Evolutionary conservation across 2,888 invertebrate genomes (phyloP).

Genomic region (Antheraea yamamai): DNA sequence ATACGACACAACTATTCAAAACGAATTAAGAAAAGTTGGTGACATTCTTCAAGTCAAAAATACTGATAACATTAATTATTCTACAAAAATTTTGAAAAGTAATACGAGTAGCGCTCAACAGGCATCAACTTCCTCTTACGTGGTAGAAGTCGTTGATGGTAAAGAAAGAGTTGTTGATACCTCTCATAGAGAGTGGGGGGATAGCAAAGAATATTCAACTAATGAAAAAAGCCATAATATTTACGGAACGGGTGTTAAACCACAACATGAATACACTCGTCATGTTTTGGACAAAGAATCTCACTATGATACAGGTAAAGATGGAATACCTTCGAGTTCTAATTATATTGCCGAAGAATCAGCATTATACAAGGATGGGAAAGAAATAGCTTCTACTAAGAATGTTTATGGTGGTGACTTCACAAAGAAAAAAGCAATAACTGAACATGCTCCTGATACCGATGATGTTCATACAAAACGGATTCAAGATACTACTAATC

Average conservation of each 20-base stretch:
- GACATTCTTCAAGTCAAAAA: constrained; percentile 68
- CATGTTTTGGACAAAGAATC: constrained; percentile 80
- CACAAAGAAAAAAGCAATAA: constrained; percentile 70
- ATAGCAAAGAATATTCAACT: constrained; percentile 73
- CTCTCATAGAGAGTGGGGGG: constrained; percentile 83
- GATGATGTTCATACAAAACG: constrained; percentile 54
- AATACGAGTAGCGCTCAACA: constrained; percentile 82
- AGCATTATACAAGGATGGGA: constrained; percentile 68
- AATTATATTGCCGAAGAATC: constrained; percentile 69
- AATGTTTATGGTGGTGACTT: constrained; percentile 73
- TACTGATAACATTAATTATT: constrained; percentile 68
- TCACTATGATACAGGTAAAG: constrained; percentile 81
- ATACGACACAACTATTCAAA: constrained; percentile 71
- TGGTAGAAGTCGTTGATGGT: constrained; percentile 84
- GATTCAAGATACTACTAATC: constrained; percentile 51
- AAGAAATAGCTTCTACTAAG: constrained; percentile 71
- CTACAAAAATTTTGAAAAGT: constrained; percentile 78
- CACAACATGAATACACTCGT: constrained; percentile 82
- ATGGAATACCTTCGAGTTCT: constrained; percentile 77
- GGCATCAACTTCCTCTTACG: constrained; percentile 84
- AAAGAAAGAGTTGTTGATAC: constrained; percentile 83
- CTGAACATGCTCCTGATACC: constrained; percentile 54
- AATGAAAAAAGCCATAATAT: constrained; percentile 80
- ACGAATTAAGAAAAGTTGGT: constrained; percentile 72
- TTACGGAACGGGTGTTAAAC: constrained; percentile 79